A percentile compares a stretch with the other conserved stretches of the same genome.
phyloP scores from a whole-genome alignment of 2,888 invertebrate species.

The Athalia rosae region DNA sequence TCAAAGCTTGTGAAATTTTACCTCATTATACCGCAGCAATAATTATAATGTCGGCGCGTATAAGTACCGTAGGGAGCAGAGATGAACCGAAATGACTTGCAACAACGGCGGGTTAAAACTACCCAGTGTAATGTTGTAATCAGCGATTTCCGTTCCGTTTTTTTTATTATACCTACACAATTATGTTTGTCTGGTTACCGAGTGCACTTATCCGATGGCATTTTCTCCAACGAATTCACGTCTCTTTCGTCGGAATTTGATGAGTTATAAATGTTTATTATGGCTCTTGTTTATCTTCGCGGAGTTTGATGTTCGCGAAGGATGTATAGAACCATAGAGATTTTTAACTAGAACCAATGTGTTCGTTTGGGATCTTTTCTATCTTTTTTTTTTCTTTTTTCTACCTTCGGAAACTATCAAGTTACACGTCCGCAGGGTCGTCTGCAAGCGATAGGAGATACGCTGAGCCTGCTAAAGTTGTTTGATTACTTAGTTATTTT shows the following conservation, averaged over 20 bases:
- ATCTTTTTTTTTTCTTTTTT: neutral
- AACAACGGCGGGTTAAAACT: too few relatives aligned
- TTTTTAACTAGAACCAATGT: too few relatives aligned
- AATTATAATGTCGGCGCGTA: constrained; percentile 13
- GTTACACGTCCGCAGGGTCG: too few relatives aligned
- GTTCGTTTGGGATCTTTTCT: too few relatives aligned
- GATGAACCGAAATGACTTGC: neutral
- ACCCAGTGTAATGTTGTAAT: too few relatives aligned
- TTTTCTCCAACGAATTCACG: neutral
- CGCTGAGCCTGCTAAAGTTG: too few relatives aligned
- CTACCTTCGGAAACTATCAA: neutral
- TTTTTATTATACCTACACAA: too few relatives aligned
- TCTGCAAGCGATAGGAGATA: too few relatives aligned
- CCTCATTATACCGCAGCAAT: constrained; percentile 1
- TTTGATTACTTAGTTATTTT: neutral
- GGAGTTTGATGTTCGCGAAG: too few relatives aligned
- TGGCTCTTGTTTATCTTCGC: too few relatives aligned
- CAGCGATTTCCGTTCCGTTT: too few relatives aligned
- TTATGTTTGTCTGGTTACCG: neutral
- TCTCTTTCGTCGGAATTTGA: constrained; percentile 6
- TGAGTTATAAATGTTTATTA: constrained; percentile 9
- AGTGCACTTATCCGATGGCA: neutral
- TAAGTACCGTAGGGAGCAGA: neutral
- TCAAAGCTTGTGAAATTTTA: constrained; percentile 21
- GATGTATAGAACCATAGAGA: too few relatives aligned